Evolutionary conservation across 1,140 invertebrate genomes (phyloP), one percentile per base, ranked within the genome.

Genomic region (Lanistes nyassanus): DNA sequence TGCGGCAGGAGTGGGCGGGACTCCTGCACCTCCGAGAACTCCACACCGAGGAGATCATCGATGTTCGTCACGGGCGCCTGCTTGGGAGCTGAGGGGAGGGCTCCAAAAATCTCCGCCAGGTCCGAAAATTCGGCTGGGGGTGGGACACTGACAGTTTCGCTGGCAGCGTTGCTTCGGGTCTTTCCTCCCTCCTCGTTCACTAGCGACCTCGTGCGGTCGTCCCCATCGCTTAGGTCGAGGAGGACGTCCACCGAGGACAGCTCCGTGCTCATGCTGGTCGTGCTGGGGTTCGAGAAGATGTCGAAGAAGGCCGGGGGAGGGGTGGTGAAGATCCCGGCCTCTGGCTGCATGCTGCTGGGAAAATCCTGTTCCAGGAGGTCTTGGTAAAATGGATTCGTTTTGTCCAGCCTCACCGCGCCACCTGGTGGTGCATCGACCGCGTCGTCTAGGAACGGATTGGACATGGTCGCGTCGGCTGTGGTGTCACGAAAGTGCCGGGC

Each of bases 91-190:
- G 31, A 29, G 13, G 67, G 16, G 19, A 23, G 3, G 16, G 34
- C 37, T 56, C 62, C 23, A 23, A 21, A 23, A 11, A 29, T 6
- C 42, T 51, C 36, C 29, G 62, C 60, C 42, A 23, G 26, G 55
- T 77, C 76, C 13, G 76, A 70, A 60, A 77, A 77, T 29, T 74
- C 64, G 55, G 58, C 60, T 13, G 76, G 76, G 6, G 76, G 76
- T 21, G 76, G 66, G 55, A 77, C 69, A n/a, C 53, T 53, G 11
- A 66, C 0, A 31, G 29, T n/a, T 2, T 53, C 68, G 29, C 34
- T 13, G 9, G 3, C 26, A 21, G 29, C 51, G 23, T 29, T 56
- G 29, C 29, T 21, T 21, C 23, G 7, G 5, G 26, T 36, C 19
- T 19, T 21, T 6, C 51, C n/a, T 0, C 19, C 42, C 9, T n/a